Base-by-base conservation (phyloP, 2,113 vertebrate genomes). In the Oryzias curvinotus region DNA sequence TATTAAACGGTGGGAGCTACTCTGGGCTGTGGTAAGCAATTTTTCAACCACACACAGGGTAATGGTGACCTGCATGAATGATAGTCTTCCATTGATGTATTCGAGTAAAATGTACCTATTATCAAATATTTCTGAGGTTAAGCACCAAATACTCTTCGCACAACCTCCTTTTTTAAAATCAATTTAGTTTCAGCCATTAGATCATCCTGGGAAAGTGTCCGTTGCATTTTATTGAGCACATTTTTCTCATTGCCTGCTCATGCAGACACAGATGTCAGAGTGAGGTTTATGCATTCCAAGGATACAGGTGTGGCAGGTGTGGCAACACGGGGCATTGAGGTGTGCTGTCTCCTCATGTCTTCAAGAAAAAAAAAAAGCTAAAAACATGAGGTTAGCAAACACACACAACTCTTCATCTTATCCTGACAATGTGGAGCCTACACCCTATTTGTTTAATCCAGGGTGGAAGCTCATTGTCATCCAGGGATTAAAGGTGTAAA, bases 281-380 rank as follows among this genome's bases (percentile, higher is more conserved):
- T 42, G 25, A 51, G 44, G n/a, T 78, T 54, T 19, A 71, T 58
- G 61, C 75, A 88, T 85, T 88, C 89, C 87, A 79, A 48, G 45
- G 41, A 30, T 67, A 63, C 81, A 88, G 84, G 89, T 85, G 85
- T 77, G 76, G 80, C 81, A 88, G 84, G 89, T 85, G 85, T 77
- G 76, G 80, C 71, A 36, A 54, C 61, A 65, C 15, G 62, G 43
- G 60, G 68, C 51, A 80, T 68, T 67, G 61, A 81, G 78, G 85
- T 86, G 79, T 73, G 65, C 72, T 71, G 85, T 60, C 65, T 70
- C 19, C 17, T 88, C 73, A 66, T 73, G 80, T 68, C 71, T 82
- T 12, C 12, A 12, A 36, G 36, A 18, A 13, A 53, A 48, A 80
- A 64, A 71, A n/a, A n/a, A 63, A 73, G 57, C 71, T 41, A 65